phyloP scores from a whole-genome alignment of 1,140 invertebrate genomes.

The Euura lappo region DNA sequence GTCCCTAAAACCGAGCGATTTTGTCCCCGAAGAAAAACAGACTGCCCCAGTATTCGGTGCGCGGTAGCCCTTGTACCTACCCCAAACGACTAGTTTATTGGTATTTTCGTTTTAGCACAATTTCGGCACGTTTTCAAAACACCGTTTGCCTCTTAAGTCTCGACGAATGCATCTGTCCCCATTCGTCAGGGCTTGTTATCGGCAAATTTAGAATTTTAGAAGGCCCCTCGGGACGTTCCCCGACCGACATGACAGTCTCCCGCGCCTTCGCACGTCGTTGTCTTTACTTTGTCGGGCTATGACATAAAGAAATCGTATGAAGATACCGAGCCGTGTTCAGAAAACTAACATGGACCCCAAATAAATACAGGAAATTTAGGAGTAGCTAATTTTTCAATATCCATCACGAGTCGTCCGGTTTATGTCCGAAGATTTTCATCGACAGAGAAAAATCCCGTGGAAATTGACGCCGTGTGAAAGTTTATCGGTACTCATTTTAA shows the following conservation, averaged over 20 bases:
- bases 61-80: constrained; percentile 8
- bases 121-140: constrained; percentile 53
- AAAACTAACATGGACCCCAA: too few species aligned
- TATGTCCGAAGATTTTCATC: too few species aligned
- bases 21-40: constrained; percentile 14
- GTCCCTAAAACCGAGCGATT: not conserved
- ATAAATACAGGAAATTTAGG: too few species aligned
- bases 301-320: not conserved
- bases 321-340: too few species aligned
- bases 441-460: not conserved
- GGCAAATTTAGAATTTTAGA: constrained; percentile 29
- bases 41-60: not conserved
- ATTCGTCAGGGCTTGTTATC: constrained; percentile 24
- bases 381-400: too few species aligned
- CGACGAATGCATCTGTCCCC: constrained; percentile 23
- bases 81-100: constrained; percentile 9
- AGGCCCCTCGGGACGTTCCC: constrained; percentile 15
- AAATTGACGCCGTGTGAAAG: not conserved
- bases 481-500: constrained; percentile 5
- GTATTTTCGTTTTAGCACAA: constrained; percentile 24
- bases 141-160: constrained; percentile 30
- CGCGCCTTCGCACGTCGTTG: not conserved
- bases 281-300: not conserved
- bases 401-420: too few species aligned
- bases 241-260: not conserved